Conservation (phyloP, 1,140 invertebrate species). For the Lycorma delicatula region DNA sequence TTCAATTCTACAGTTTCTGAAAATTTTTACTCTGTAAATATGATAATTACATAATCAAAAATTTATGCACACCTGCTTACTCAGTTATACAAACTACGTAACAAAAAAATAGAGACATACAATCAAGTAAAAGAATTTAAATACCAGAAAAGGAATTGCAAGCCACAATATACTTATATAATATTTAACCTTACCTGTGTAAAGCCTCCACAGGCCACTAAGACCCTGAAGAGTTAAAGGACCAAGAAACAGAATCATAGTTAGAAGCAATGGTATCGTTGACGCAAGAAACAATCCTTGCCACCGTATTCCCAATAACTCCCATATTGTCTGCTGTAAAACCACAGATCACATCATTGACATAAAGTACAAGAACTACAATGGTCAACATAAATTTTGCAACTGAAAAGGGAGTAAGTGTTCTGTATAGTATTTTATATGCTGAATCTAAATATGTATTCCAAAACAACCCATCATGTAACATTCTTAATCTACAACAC, state of each 20-base stretch:
- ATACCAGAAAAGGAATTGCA: constrained; percentile 5
- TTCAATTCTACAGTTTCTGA: too few species aligned
- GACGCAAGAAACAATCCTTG: constrained; percentile 63
- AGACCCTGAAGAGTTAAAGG: constrained; percentile 64
- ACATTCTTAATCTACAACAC: too few species aligned
- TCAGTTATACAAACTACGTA: neutral
- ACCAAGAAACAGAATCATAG: constrained; percentile 76
- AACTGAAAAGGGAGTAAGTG: too few species aligned
- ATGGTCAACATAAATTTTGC: too few species aligned
- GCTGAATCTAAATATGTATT: too few species aligned
- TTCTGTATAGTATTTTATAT: too few species aligned
- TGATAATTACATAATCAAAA: too few species aligned
- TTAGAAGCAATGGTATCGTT: constrained; percentile 67
- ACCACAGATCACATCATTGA: neutral
- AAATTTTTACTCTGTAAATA: too few species aligned
- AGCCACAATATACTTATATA: neutral
- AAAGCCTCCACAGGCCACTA: constrained; percentile 58
- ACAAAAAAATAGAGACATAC: neutral
- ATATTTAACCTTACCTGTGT: constrained; percentile 47
- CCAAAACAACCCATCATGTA: too few species aligned
- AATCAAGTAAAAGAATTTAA: neutral
- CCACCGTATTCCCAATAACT: constrained; percentile 66
- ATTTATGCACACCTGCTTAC: too few species aligned
- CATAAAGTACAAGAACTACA: neutral
- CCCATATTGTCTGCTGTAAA: constrained; percentile 52